Percentiles rank a stretch among this genome's conserved stretches.
Conservation (phyloP, 2,888 invertebrate species). For the Tinea pellionella region DNA sequence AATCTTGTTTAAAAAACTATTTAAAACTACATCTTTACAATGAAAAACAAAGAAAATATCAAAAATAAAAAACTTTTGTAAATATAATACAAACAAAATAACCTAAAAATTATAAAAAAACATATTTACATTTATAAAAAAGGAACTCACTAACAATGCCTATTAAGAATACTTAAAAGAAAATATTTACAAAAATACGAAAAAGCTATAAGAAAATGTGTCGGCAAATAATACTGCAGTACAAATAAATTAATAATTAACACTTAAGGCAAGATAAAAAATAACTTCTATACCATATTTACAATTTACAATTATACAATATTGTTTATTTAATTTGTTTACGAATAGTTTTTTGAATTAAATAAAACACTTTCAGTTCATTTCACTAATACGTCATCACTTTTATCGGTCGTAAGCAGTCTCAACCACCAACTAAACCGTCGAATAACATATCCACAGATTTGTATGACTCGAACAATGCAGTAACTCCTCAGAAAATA, state of each 20-base stretch:
- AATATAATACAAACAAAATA: not conserved
- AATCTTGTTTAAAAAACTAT: conserved; percentile 18
- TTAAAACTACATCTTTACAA: conserved; percentile 12
- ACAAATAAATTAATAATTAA: conserved; percentile 19
- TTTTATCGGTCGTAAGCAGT: not conserved
- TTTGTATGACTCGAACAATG: not conserved
- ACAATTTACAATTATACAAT: conserved; percentile 3
- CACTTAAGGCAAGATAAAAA: conserved; percentile 6
- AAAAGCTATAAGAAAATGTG: conserved; percentile 22
- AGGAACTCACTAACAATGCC: conserved; percentile 21
- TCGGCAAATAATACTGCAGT: conserved; percentile 42
- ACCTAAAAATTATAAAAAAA: not conserved
- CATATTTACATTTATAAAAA: conserved; percentile 7
- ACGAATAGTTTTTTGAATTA: not conserved
- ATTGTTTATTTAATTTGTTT: conserved; percentile 1
- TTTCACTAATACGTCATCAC: not conserved
- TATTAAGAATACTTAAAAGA: conserved; percentile 16
- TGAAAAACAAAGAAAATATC: not conserved
- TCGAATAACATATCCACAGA: not conserved
- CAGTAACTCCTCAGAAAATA: conserved; percentile 59
- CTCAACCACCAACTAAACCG: not conserved
- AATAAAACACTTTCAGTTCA: not conserved
- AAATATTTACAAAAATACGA: conserved; percentile 21
- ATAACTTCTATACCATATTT: not conserved
- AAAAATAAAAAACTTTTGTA: not conserved